A percentile compares a stretch with the other conserved stretches of the same genome.
These are phyloP conservation scores for Chunga burmeisteri DNA, from an alignment of 2,113 vertebrate species.

Conservation along the genomic window DNA sequence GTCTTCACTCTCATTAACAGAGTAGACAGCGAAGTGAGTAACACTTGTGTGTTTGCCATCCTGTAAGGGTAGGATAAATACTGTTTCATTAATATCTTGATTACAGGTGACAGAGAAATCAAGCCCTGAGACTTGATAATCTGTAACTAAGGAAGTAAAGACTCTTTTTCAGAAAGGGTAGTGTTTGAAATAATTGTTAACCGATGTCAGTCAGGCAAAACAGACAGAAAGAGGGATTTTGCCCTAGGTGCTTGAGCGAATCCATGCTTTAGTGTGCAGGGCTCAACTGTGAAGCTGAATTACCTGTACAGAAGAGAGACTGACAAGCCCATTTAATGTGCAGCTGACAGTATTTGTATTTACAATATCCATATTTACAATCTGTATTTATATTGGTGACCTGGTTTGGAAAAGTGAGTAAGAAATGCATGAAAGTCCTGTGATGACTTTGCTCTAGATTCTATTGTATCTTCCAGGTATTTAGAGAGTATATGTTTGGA, in stretches of 20 bases:
- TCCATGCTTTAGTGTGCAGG: neutral
- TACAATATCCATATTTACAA: neutral
- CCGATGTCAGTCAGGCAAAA: slow-evolving; percentile 48
- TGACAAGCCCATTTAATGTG: neutral
- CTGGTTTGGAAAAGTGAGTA: neutral
- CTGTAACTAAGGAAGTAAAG: slow-evolving; percentile 25
- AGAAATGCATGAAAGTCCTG: slow-evolving; percentile 17
- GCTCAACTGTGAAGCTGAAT: neutral
- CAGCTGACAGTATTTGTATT: neutral
- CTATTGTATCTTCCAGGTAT: neutral
- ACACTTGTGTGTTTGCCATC: neutral
- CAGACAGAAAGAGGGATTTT: slow-evolving; percentile 48
- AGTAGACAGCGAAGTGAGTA: neutral
- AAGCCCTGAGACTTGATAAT: neutral
- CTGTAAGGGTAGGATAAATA: neutral
- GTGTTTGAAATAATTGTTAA: slow-evolving; percentile 61
- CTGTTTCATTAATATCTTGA: neutral
- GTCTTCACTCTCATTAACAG: neutral
- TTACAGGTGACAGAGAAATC: neutral
- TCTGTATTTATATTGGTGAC: neutral
- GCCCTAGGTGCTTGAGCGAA: slow-evolving; percentile 13
- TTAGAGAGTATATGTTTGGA: neutral
- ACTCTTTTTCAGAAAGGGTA: slow-evolving; percentile 20
- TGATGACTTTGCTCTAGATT: neutral
- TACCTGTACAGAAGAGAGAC: neutral